Evolutionary conservation across 2,888 invertebrate species (phyloP).

Genomic region (Noctua janthina): DNA sequence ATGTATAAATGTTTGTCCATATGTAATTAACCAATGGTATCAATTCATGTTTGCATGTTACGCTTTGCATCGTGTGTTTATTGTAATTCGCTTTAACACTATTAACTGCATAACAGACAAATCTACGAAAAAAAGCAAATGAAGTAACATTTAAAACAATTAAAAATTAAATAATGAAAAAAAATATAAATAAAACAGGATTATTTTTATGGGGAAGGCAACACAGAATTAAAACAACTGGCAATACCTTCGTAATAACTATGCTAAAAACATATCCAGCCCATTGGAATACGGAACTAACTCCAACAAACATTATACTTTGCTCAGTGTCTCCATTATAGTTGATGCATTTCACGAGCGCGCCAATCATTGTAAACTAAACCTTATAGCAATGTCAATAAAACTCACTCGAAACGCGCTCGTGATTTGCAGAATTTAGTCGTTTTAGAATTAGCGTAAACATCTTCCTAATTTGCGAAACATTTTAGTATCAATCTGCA

Average conservation of each 20-base stretch:
- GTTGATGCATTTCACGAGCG: constrained; percentile 34
- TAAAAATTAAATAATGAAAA: neutral
- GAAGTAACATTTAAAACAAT: neutral
- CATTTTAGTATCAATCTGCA: constrained; percentile 45
- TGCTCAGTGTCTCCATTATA: constrained; percentile 37
- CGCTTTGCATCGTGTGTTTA: constrained; percentile 78
- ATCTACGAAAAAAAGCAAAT: constrained; percentile 60
- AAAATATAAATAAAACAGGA: too few species aligned
- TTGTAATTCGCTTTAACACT: constrained; percentile 69
- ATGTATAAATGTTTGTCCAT: constrained; percentile 59
- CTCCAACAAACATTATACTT: constrained; percentile 37
- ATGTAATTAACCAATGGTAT: constrained; percentile 58
- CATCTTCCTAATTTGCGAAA: constrained; percentile 51
- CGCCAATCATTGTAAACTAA: constrained; percentile 37
- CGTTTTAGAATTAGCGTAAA: constrained; percentile 46
- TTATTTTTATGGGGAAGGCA: constrained; percentile 50
- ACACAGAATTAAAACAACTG: constrained; percentile 40
- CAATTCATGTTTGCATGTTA: constrained; percentile 73
- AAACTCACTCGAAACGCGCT: constrained; percentile 11
- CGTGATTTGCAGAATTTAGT: constrained; percentile 25
- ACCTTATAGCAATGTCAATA: constrained; percentile 33
- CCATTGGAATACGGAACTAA: constrained; percentile 18
- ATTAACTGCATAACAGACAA: constrained; percentile 63
- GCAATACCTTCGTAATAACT: constrained; percentile 38
- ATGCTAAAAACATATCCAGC: constrained; percentile 32